These are phyloP conservation scores for Pachydiplax longipennis DNA, from an alignment of 2,888 invertebrate genomes.

Conservation along the genomic window DNA sequence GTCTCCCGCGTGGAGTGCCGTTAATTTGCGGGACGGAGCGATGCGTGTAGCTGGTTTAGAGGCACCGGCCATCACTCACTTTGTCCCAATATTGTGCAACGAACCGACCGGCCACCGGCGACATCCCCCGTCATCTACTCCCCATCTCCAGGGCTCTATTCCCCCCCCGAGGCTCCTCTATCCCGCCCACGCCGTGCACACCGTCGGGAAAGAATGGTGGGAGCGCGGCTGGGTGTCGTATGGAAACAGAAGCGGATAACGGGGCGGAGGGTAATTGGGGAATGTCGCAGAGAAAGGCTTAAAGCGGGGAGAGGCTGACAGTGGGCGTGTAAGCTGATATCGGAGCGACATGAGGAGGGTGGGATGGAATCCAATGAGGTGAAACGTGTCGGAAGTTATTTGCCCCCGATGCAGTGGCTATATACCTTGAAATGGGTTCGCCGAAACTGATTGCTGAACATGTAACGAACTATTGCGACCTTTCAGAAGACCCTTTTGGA, in stretches of 20 bases:
- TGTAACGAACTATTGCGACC: background rate
- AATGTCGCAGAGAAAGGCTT: background rate
- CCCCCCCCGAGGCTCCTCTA: background rate
- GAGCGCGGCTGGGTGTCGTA: background rate
- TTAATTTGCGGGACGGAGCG: slow-evolving; percentile 23
- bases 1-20: background rate
- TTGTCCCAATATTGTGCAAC: slow-evolving; percentile 26
- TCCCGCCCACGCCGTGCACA: background rate
- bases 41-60: slow-evolving; percentile 22
- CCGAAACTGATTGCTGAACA: background rate
- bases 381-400: background rate
- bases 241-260: background rate
- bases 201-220: background rate
- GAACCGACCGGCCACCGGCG: background rate
- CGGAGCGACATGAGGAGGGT: background rate
- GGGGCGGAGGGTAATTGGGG: background rate
- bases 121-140: background rate
- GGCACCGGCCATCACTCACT: slow-evolving; percentile 23
- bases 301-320: background rate
- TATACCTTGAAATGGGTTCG: background rate
- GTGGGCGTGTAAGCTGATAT: background rate
- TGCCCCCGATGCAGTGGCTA: background rate
- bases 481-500: too few relatives aligned
- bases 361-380: background rate
- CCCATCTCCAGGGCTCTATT: background rate